Evolutionary conservation across 2,113 vertebrate genomes (phyloP).

Genomic region (Nothobranchius furzeri): DNA sequence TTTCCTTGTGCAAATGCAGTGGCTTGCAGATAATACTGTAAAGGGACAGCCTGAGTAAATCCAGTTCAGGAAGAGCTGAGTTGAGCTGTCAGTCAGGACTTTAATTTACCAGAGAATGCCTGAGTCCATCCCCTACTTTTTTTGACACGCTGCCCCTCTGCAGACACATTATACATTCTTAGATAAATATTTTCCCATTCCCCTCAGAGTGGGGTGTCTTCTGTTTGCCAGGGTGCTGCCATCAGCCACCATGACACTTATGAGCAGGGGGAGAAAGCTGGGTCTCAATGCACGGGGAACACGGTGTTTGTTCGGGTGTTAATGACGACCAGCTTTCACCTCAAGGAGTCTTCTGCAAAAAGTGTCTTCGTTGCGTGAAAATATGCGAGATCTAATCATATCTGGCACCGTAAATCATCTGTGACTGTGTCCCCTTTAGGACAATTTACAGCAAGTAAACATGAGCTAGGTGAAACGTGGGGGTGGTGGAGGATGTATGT

Average conservation of each 20-base stretch:
- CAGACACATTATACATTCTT: conserved; percentile 34
- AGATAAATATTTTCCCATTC: conserved; percentile 60
- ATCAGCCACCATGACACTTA: conserved; percentile 33
- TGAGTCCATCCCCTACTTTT: conserved; percentile 5
- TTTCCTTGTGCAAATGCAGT: conserved; percentile 2
- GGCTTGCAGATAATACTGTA: conserved; percentile 5
- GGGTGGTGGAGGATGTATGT: conserved; percentile 18
- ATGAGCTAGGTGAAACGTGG: conserved; percentile 37
- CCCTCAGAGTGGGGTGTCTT: conserved; percentile 23
- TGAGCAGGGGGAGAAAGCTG: conserved; percentile 37
- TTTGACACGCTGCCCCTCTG: conserved; percentile 17
- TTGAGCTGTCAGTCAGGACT: conserved; percentile 18
- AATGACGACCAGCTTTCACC: conserved; percentile 59
- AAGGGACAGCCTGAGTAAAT: conserved; percentile 18
- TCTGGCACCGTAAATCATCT: conserved; percentile 64
- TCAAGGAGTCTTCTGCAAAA: conserved; percentile 46
- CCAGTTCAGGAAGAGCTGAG: conserved; percentile 2
- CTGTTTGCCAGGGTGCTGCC: conserved; percentile 34
- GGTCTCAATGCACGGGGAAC: conserved; percentile 45
- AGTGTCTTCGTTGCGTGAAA: conserved; percentile 55
- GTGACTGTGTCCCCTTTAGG: conserved; percentile 59
- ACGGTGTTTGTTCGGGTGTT: conserved; percentile 45
- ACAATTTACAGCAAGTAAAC: conserved; percentile 57
- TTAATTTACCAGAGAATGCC: conserved; percentile 29
- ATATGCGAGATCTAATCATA: conserved; percentile 62